phyloP scores from a whole-genome alignment of 2,797 vertebrate species.

The Enteromius radiatus region DNA sequence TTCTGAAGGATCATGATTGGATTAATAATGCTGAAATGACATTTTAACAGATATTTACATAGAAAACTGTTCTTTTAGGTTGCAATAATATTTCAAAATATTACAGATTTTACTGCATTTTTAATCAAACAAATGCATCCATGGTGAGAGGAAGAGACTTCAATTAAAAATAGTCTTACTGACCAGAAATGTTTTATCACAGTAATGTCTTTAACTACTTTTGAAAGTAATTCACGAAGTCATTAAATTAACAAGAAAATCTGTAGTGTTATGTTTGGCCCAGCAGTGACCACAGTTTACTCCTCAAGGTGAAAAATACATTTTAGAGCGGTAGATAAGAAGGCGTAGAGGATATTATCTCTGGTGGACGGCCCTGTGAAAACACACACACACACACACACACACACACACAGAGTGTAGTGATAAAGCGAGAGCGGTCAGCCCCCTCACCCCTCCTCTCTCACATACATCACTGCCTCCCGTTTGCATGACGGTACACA shows the following conservation, averaged over 20 bases:
- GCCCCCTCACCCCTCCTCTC: constrained; percentile 59
- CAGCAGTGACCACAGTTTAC: constrained; percentile 59
- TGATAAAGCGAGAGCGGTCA: constrained; percentile 84
- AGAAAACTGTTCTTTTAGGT: neutral
- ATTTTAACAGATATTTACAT: neutral
- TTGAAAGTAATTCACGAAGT: neutral
- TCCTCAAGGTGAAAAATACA: constrained; percentile 26
- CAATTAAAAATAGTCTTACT: neutral
- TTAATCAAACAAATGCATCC: neutral
- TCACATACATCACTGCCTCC: constrained; percentile 68
- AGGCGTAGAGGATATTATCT: neutral
- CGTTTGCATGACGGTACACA: constrained; percentile 78
- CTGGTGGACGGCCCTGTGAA: neutral
- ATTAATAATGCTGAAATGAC: neutral
- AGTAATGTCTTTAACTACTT: neutral
- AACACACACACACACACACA: constrained; percentile 29
- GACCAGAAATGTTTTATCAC: neutral
- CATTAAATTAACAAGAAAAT: neutral
- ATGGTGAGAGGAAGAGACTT: neutral
- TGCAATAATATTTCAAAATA: neutral
- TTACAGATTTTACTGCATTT: neutral
- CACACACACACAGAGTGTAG: constrained; percentile 65
- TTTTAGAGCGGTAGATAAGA: constrained; percentile 17
- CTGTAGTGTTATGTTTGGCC: neutral
- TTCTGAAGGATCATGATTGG: neutral